Conservation (phyloP, 1,140 invertebrate species). For the Aethina tumida region DNA sequence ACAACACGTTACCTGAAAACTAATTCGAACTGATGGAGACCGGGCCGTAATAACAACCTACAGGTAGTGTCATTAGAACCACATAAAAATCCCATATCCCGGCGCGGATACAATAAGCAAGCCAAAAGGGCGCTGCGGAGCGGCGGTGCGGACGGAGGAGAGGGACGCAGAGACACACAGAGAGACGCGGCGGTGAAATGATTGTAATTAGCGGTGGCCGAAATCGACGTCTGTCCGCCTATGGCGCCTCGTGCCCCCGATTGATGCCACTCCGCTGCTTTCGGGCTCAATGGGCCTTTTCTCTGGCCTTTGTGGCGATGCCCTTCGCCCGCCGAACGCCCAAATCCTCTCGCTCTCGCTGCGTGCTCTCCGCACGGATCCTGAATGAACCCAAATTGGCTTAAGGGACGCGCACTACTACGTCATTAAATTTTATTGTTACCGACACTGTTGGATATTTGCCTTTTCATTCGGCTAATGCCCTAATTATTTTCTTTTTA, state of each 20-base stretch:
- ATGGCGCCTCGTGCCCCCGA: constrained; percentile 20
- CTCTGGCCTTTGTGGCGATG: constrained; percentile 13
- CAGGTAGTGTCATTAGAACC: too few species aligned
- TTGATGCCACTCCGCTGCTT: constrained; percentile 7
- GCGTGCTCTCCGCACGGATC: constrained; percentile 17
- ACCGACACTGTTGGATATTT: constrained; percentile 12
- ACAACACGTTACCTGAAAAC: too few species aligned
- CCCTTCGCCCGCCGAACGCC: constrained; percentile 5
- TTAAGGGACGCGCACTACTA: constrained; percentile 18
- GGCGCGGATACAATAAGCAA: too few species aligned
- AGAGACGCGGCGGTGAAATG: constrained; percentile 13
- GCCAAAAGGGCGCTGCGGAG: too few species aligned
- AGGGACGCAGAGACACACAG: not conserved
- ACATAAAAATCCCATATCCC: too few species aligned
- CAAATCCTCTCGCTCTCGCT: not conserved
- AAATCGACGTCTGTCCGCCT: constrained; percentile 22
- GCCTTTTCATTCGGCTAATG: constrained; percentile 1
- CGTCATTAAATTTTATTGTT: constrained; percentile 20
- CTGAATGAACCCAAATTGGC: constrained; percentile 26
- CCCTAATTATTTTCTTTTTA: not conserved
- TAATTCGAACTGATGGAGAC: too few species aligned
- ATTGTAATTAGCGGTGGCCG: constrained; percentile 21
- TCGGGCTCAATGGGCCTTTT: constrained; percentile 21
- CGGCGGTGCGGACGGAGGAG: not conserved
- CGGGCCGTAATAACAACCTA: too few species aligned